Evolutionary conservation across 2,888 invertebrate species (phyloP).

Genomic region (Oxycera nigricornis): DNA sequence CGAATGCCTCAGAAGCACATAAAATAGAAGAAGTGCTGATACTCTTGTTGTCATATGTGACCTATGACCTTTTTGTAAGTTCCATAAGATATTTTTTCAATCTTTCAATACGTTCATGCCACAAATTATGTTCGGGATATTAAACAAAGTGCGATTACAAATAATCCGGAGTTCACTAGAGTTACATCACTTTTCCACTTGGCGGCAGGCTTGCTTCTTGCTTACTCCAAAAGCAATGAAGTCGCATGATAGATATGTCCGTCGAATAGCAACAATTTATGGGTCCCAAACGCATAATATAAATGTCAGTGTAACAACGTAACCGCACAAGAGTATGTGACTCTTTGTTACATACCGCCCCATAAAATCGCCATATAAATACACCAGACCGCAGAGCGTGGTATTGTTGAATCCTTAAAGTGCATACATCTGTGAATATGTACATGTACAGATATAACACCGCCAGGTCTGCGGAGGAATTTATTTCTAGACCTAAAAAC

Average conservation of each 20-base stretch:
- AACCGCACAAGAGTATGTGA: slow-evolving; percentile 37
- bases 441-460: neutral
- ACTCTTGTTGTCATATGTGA: too few relatives aligned
- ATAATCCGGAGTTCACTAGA: slow-evolving; percentile 15
- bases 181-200: slow-evolving; percentile 15
- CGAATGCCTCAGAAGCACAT: too few relatives aligned
- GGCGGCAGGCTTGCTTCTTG: too few relatives aligned
- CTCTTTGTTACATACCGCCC: slow-evolving; percentile 37
- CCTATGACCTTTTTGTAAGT: too few relatives aligned
- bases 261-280: slow-evolving; percentile 39
- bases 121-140: neutral
- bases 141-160: slow-evolving; percentile 6
- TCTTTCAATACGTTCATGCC: neutral
- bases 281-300: slow-evolving; percentile 40
- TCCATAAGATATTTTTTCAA: neutral
- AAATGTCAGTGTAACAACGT: slow-evolving; percentile 41
- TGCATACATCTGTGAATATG: too few relatives aligned
- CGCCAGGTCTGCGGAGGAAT: neutral
- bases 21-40: too few relatives aligned
- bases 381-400: slow-evolving; percentile 15
- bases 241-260: slow-evolving; percentile 38
- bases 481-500: neutral
- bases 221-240: slow-evolving; percentile 17
- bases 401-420: slow-evolving; percentile 22
- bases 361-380: slow-evolving; percentile 37